A percentile compares a stretch with the other conserved stretches of the same genome.
Evolutionary conservation across 2,113 vertebrate genomes (phyloP).

Genomic region (Nesoenas mayeri): DNA sequence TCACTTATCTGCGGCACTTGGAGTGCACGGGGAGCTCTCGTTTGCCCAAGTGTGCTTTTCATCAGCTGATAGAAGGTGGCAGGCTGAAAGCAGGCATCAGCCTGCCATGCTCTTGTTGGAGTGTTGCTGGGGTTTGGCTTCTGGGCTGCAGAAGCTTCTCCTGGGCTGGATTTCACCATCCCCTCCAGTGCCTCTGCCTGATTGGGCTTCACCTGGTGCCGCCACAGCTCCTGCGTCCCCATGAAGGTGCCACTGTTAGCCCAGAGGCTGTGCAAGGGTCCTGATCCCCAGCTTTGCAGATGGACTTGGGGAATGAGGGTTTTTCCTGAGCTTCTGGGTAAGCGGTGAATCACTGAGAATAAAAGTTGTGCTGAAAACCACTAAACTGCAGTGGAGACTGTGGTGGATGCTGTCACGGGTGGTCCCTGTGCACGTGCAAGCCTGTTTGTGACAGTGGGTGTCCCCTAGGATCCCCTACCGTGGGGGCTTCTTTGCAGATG

Average conservation of each 20-base stretch:
- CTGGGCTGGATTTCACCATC: background rate
- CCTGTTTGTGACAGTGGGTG: background rate
- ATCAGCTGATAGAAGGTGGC: slow-evolving; percentile 17
- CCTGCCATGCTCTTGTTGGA: background rate
- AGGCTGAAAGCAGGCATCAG: rapidly evolving
- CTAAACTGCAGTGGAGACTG: background rate
- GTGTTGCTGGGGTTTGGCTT: background rate
- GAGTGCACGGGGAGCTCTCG: slow-evolving; percentile 5
- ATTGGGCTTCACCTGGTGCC: background rate
- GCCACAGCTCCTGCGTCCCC: background rate
- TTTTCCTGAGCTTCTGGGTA: background rate
- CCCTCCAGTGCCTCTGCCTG: background rate
- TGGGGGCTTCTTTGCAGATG: background rate
- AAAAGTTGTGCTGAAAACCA: background rate
- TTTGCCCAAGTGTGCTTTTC: slow-evolving; percentile 29
- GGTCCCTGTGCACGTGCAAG: rapidly evolving
- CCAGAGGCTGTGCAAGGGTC: background rate
- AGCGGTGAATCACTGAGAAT: background rate
- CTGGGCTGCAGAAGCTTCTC: background rate
- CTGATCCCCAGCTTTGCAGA: background rate
- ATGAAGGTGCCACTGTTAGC: rapidly evolving
- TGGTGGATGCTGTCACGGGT: rapidly evolving
- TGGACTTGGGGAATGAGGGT: background rate
- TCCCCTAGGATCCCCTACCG: background rate
- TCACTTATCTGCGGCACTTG: slow-evolving; percentile 44